Evolutionary conservation across 2,888 invertebrate genomes (phyloP), one percentile per base, ranked within the genome.

Genomic region (Rhamnusium bicolor): DNA sequence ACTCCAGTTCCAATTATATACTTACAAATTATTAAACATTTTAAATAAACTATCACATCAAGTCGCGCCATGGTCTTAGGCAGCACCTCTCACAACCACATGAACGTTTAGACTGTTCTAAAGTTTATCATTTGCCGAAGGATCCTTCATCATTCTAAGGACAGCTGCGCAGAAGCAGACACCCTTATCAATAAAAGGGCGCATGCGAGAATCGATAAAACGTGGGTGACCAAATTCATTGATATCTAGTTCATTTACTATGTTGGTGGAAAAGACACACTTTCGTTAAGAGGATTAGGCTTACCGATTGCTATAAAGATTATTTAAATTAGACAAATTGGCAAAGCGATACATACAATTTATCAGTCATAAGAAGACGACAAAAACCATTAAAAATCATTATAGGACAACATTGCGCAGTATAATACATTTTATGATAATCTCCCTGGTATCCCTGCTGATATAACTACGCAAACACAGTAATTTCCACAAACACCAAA

Each of bases 121-220:
- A 74, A 58, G 67, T 72, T 63, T 61, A 70, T 68, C 56, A 53
- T 56, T 69, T 71, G 72, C 56, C 56, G 19, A 69, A 73, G 69
- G 73, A 27, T 29, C 60, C 51, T 56, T 66, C 60, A 58, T 76
- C 81, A 79, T 79, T 81, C 79, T 77, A 75, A 78, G 71, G 49
- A 65, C 63, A 67, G 71, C 72, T 75, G 79, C 83, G 84, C 83
- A 81, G 80, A 76, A 78, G 76, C 81, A 69, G 61, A 67, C 61
- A 65, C 67, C 62, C 69, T 54, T 80, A 82, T 85, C 85, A 84
- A 85, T 85, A 85, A 84, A 67, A 56, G 75, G 62, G 76, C 83
- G 85, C 84, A 80, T 79, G 84, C 83, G 83, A 72, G 27, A 46
- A 60, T 47, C 27, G 29, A 18, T 54, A 66, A 73, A 80, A 82